Evolutionary conservation across 2,888 invertebrate species (phyloP).

Genomic region (Cepaea hortensis): DNA sequence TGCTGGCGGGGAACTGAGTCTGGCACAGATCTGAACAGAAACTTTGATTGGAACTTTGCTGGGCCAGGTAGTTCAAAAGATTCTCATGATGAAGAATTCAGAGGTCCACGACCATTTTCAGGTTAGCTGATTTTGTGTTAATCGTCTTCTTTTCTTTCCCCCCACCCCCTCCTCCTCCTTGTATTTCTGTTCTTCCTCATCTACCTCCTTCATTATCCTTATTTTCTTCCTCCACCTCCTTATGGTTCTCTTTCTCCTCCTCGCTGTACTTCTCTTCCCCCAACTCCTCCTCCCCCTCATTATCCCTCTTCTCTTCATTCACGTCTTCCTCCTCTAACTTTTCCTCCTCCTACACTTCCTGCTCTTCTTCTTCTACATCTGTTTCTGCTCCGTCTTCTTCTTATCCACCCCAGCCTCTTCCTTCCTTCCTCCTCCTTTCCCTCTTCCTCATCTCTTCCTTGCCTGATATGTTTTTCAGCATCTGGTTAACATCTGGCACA

Average conservation of each 20-base stretch:
- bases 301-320: not conserved
- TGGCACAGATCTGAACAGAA: constrained; percentile 74
- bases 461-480: not conserved
- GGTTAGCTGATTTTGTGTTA: constrained; percentile 55
- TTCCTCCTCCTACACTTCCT: not conserved
- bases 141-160: too few relatives aligned
- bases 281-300: not conserved
- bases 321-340: not conserved
- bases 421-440: not conserved
- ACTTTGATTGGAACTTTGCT: constrained; percentile 75
- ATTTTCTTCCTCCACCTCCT: too few relatives aligned
- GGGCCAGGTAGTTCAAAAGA: constrained; percentile 70
- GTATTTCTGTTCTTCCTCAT: too few relatives aligned
- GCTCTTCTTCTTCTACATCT: not conserved
- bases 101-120: constrained; percentile 69
- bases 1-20: constrained; percentile 73
- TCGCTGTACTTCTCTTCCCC: not conserved
- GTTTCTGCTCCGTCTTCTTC: not conserved
- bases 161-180: too few relatives aligned
- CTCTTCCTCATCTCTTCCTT: not conserved
- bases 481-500: too few relatives aligned
- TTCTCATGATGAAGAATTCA: constrained; percentile 71
- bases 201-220: too few relatives aligned
- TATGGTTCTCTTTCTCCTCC: too few relatives aligned
- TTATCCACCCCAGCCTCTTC: not conserved